phyloP scores from a whole-genome alignment of 1,140 invertebrate species.

The Leptopilina clavipes region DNA sequence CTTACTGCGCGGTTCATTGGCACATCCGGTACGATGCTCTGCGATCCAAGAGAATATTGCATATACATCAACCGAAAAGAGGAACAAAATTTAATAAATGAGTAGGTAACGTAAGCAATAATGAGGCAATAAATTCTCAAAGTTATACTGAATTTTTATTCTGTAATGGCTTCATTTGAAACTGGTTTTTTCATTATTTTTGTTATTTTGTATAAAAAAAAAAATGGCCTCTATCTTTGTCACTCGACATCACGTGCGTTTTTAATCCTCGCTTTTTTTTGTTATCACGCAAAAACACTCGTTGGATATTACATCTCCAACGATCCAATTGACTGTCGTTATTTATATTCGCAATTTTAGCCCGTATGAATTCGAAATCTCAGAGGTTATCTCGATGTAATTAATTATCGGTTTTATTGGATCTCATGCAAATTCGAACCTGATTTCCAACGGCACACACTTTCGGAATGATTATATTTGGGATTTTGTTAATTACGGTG shows the following conservation, averaged over 20 bases:
- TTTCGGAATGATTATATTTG: background rate
- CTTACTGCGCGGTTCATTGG: slow-evolving; percentile 68
- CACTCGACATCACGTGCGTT: too few relatives aligned
- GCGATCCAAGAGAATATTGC: slow-evolving; percentile 58
- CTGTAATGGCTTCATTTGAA: background rate
- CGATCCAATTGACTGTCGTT: slow-evolving; percentile 13
- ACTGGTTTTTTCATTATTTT: background rate
- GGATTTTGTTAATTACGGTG: background rate
- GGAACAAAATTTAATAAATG: slow-evolving; percentile 61
- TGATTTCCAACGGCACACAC: background rate
- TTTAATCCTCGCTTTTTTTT: slow-evolving; percentile 8
- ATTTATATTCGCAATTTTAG: slow-evolving; percentile 22
- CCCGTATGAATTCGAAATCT: slow-evolving; percentile 22
- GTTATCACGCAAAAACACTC: slow-evolving; percentile 23
- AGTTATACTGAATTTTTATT: too few relatives aligned
- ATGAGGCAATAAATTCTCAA: background rate
- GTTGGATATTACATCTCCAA: background rate
- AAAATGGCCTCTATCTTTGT: background rate
- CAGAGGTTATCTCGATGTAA: slow-evolving; percentile 19
- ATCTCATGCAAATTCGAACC: slow-evolving; percentile 7
- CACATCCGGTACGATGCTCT: slow-evolving; percentile 69
- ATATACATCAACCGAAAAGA: slow-evolving; percentile 62
- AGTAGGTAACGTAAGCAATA: slow-evolving; percentile 7
- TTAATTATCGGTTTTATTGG: slow-evolving; percentile 32
- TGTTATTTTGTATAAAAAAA: too few relatives aligned